A percentile compares a stretch with the other conserved stretches of the same genome.
Evolutionary conservation across 2,113 vertebrate genomes (phyloP).

Genomic region (Platanista minor): DNA sequence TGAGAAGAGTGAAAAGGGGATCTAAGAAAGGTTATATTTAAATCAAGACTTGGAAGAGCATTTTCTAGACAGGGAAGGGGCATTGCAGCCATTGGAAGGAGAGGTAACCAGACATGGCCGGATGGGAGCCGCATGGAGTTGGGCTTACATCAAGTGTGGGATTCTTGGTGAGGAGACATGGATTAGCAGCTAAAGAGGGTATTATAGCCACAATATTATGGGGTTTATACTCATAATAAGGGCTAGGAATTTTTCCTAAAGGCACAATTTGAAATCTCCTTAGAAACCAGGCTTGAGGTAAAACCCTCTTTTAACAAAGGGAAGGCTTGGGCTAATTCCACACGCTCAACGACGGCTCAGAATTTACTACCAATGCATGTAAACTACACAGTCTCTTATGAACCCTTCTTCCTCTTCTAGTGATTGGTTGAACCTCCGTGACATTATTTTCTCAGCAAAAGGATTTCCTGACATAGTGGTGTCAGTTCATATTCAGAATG

Average conservation of each 20-base stretch:
- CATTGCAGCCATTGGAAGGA: not conserved
- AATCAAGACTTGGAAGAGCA: not conserved
- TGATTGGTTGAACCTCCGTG: not conserved
- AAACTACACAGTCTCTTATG: not conserved
- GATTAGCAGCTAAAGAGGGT: not conserved
- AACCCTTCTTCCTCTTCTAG: not conserved
- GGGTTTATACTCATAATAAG: not conserved
- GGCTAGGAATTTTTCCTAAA: not conserved
- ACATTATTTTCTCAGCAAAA: conserved; percentile 20
- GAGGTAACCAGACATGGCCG: accelerated
- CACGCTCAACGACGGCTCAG: accelerated
- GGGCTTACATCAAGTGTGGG: not conserved
- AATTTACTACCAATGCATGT: not conserved
- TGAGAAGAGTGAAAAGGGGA: not conserved
- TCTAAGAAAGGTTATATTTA: not conserved
- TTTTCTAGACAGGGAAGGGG: not conserved
- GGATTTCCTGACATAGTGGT: not conserved
- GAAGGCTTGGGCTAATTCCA: not conserved
- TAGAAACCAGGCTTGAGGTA: not conserved
- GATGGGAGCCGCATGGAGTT: accelerated
- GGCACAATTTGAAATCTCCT: not conserved
- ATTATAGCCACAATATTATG: not conserved
- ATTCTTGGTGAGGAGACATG: not conserved
- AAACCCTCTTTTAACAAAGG: not conserved
- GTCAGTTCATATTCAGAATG: not conserved